Conservation (phyloP, 2,888 invertebrate species). For the Drosophila mettleri region DNA sequence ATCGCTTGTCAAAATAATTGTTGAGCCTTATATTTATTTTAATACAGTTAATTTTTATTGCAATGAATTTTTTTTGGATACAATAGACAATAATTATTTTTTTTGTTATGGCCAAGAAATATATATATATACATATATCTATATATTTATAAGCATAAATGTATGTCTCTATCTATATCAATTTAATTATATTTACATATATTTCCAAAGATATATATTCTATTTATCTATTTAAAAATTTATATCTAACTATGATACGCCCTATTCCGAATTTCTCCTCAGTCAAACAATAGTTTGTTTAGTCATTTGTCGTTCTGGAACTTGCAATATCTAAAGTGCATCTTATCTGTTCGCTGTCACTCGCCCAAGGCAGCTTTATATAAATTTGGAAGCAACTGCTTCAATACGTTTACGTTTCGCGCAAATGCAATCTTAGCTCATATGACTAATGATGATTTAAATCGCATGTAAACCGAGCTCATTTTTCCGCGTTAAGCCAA, state of each 20-base stretch:
- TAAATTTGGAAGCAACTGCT: background rate
- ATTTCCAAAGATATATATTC: background rate
- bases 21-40: too few relatives aligned
- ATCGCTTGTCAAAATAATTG: too few relatives aligned
- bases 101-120: too few relatives aligned
- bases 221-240: background rate
- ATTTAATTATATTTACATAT: background rate
- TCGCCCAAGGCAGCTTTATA: background rate
- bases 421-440: constrained; percentile 18
- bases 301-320: background rate
- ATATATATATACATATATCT: too few relatives aligned
- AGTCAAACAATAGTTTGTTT: background rate
- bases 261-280: background rate
- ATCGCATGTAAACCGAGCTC: constrained; percentile 62
- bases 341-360: background rate
- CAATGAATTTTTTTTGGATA: too few relatives aligned
- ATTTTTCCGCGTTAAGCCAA: constrained; percentile 61
- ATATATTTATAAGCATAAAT: too few relatives aligned
- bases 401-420: constrained; percentile 28
- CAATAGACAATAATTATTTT: too few relatives aligned
- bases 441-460: constrained; percentile 71
- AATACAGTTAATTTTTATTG: too few relatives aligned
- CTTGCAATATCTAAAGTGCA: background rate
- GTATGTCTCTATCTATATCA: background rate
- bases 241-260: background rate